Evolutionary conservation across 37 sponge, comb jelly and placozoan species (phyloP).

Genomic region (Cladorhizidae sp.): DNA sequence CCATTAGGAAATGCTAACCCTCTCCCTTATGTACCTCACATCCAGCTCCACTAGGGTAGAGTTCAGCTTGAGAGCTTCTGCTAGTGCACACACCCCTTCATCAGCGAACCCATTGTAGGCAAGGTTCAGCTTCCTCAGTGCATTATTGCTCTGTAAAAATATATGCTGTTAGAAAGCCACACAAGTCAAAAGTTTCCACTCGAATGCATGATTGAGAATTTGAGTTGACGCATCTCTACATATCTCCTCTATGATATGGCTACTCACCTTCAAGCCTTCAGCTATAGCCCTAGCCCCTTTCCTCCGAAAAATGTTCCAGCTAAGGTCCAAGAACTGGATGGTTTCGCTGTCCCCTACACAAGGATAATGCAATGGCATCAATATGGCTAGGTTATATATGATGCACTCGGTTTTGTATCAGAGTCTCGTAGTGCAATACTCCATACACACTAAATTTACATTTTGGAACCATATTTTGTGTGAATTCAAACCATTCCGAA

Average conservation of each 20-base stretch:
- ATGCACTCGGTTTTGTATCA: no score
- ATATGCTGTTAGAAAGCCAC: neutral
- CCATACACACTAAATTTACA: no score
- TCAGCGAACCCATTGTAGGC: constrained; percentile 92
- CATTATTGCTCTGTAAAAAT: constrained; percentile 69
- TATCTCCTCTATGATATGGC: neutral
- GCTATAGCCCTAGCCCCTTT: constrained; percentile 95
- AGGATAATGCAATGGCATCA: no score
- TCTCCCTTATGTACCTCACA: constrained; percentile 69
- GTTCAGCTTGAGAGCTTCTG: constrained; percentile 92
- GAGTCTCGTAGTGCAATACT: no score
- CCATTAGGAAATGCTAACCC: no score
- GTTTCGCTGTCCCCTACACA: constrained; percentile 82
- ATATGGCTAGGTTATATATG: no score
- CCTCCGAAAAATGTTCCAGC: constrained; percentile 93
- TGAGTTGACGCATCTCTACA: no score
- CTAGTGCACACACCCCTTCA: constrained; percentile 85
- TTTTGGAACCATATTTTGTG: no score
- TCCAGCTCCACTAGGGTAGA: constrained; percentile 82
- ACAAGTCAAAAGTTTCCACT: neutral
- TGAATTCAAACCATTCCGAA: no score
- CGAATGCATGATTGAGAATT: no score
- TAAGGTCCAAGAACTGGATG: constrained; percentile 81
- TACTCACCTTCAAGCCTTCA: constrained; percentile 74
- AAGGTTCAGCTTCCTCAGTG: constrained; percentile 82